Evolutionary conservation across 2,797 vertebrate species (phyloP), one percentile per base, ranked within the genome.

Genomic region (Lycodopsis pacificus): DNA sequence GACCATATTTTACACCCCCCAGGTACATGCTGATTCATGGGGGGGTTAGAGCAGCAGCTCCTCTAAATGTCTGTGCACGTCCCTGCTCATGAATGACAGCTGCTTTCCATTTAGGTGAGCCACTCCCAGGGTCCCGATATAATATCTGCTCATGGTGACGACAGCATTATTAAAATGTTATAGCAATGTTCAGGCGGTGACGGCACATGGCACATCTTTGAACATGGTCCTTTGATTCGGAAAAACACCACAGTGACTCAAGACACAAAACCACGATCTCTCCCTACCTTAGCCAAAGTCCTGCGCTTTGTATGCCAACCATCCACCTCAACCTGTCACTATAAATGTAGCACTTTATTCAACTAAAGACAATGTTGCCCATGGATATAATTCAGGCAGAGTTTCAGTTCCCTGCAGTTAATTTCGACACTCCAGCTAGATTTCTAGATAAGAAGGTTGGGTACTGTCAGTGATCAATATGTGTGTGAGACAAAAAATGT

Each of bases 401-500:
- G 54, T 57, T 32, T 57, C 54, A 22, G 9, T 51, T 51, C 4
- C 49, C 49, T 22, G 22, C 20, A 30, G 15, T 34, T 19, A 11
- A 54, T 5, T 14, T 14, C 15, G 22, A 54, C 27, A 57, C 27
- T 19, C 44, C 30, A n/a, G 0, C 20, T 38, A 13, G 27, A 59
- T 64, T 9, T 14, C 27, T 71, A 32, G 53, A 59, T 30, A 46
- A 14, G 51, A 54, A 54, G 7, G 53, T 27, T 25, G 53, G 25
- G 22, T 65, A 20, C 17, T 15, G 34, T 54, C 19, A 42, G 8
- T 30, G 66, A 61, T 68, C 30, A 32, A 1, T 38, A 38, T 38
- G 36, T 38, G 20, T 53, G 51, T 2, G 30, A 62, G 66, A 57
- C 48, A 65, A 66, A 34, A 57, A 67, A 61, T 75, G 22, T 57